These are phyloP conservation scores for Tympanuchus pallidicinctus DNA, from an alignment of 2,113 vertebrate species.

Conservation along the genomic window DNA sequence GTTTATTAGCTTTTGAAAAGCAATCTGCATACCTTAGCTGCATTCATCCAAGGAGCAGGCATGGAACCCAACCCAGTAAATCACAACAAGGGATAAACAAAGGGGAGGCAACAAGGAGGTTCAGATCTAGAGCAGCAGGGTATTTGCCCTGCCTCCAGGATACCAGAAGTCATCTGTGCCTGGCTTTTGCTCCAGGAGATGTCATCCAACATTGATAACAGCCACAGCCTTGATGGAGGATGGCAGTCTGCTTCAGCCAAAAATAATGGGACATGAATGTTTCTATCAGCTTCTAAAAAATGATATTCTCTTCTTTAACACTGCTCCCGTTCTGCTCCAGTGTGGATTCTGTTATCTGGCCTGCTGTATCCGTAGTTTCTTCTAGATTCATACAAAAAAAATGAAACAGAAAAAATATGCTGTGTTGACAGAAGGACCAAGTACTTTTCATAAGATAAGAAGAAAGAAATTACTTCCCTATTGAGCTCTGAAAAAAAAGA, in stretches of 20 bases:
- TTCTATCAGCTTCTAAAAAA: neutral
- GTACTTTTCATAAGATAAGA: neutral
- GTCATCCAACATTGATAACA: neutral
- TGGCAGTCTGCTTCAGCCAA: neutral
- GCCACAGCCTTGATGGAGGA: neutral
- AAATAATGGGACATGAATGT: neutral
- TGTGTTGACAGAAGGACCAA: neutral
- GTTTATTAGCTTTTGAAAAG: conserved; percentile 25
- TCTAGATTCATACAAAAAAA: neutral
- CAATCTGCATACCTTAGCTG: conserved; percentile 45
- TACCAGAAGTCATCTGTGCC: neutral
- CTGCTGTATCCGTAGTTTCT: neutral
- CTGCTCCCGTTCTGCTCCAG: neutral
- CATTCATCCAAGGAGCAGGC: conserved; percentile 23
- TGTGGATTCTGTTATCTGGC: neutral
- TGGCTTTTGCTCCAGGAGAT: fast-evolving
- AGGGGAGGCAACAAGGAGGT: neutral
- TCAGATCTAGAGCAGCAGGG: neutral
- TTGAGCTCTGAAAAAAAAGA: neutral
- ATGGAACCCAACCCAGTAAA: conserved; percentile 20
- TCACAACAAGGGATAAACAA: conserved; percentile 18
- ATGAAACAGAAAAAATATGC: neutral
- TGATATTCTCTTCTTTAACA: neutral
- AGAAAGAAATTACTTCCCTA: neutral
- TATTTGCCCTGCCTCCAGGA: neutral